Percentiles rank a stretch among this genome's conserved stretches.
These are phyloP conservation scores for Zaprionus obscuricornis DNA, from an alignment of 2,888 invertebrate species.

Conservation along the genomic window DNA sequence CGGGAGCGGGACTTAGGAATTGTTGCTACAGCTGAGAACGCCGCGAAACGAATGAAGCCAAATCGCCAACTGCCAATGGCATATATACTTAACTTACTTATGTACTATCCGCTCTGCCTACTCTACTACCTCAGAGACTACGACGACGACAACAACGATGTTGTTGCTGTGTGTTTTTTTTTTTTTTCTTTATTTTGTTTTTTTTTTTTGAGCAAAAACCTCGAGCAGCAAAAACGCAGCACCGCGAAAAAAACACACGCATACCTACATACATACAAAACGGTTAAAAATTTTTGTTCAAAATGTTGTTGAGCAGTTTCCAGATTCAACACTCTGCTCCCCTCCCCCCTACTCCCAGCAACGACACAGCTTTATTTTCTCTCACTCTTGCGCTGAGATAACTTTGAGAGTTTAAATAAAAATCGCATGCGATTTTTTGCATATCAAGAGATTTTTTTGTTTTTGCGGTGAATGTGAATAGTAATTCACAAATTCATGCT, in stretches of 20 bases:
- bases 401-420: slow-evolving; percentile 6
- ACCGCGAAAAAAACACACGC: slow-evolving; percentile 20
- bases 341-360: too few species aligned
- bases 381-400: slow-evolving; percentile 32
- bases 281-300: slow-evolving; percentile 71
- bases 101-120: too few species aligned
- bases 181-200: too few species aligned
- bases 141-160: too few species aligned
- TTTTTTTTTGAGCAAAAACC: slow-evolving; percentile 57
- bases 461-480: slow-evolving; percentile 14
- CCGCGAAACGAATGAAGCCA: slow-evolving; percentile 76
- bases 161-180: too few species aligned
- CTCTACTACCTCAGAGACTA: too few species aligned
- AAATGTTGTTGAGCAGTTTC: slow-evolving; percentile 59
- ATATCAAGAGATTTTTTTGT: slow-evolving; percentile 31
- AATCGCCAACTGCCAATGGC: slow-evolving; percentile 71
- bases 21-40: slow-evolving; percentile 67
- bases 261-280: slow-evolving; percentile 41
- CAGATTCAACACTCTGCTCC: slow-evolving; percentile 43
- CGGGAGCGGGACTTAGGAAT: slow-evolving; percentile 24
- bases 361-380: slow-evolving; percentile 24
- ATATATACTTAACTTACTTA: slow-evolving; percentile 63
- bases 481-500: slow-evolving; percentile 52
- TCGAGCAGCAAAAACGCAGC: slow-evolving; percentile 45
- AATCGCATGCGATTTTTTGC: slow-evolving; percentile 59